These are phyloP conservation scores for Smittia sp. DNA, from an alignment of 2,888 invertebrate species.

Conservation along the genomic window DNA sequence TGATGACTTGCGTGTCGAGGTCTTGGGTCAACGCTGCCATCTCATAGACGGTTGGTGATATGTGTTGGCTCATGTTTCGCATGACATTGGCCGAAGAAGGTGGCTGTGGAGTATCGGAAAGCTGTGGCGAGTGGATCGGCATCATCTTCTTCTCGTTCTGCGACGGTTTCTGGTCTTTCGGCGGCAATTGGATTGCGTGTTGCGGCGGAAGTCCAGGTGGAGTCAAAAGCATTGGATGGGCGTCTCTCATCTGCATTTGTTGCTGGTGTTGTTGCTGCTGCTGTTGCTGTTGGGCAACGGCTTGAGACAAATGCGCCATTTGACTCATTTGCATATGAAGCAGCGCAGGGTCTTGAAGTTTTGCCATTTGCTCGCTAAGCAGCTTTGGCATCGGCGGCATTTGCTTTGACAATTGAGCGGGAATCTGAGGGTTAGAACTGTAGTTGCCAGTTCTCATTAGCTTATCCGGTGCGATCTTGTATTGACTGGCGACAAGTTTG, in stretches of 20 bases:
- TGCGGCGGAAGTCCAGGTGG: constrained; percentile 75
- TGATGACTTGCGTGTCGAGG: constrained; percentile 93
- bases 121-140: constrained; percentile 61
- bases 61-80: constrained; percentile 75
- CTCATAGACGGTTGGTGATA: constrained; percentile 94
- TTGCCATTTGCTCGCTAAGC: constrained; percentile 66
- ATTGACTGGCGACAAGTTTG: constrained; percentile 93
- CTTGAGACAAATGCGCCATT: constrained; percentile 49
- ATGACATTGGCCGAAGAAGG: constrained; percentile 62
- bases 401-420: constrained; percentile 66
- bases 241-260: constrained; percentile 54
- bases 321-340: constrained; percentile 58
- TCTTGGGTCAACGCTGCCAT: constrained; percentile 96
- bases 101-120: constrained; percentile 49
- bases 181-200: constrained; percentile 67
- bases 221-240: constrained; percentile 64
- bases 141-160: constrained; percentile 59
- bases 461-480: constrained; percentile 97
- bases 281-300: constrained; percentile 50
- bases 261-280: constrained; percentile 51
- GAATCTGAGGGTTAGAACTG: constrained; percentile 76
- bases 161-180: constrained; percentile 61
- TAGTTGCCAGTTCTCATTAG: constrained; percentile 94
- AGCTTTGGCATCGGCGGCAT: constrained; percentile 77
- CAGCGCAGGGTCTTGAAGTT: constrained; percentile 66